Percentiles rank a stretch among this genome's conserved stretches.
Evolutionary conservation across 1,140 invertebrate species (phyloP).

Genomic region (Meteorus sp.): DNA sequence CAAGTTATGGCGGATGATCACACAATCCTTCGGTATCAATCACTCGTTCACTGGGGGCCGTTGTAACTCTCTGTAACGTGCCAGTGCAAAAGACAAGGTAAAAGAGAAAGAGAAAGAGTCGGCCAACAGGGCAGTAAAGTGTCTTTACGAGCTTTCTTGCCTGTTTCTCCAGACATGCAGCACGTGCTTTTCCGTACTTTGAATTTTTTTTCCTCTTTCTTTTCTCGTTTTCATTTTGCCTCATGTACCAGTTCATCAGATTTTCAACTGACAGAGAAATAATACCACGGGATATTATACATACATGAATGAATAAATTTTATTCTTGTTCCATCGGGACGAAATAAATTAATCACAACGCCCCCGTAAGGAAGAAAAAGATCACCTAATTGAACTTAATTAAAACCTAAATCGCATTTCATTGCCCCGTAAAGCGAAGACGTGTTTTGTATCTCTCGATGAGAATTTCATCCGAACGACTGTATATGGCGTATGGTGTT

Average conservation of each 20-base stretch:
- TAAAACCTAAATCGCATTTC: slow-evolving; percentile 51
- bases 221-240: slow-evolving; percentile 27
- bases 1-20: slow-evolving; percentile 48
- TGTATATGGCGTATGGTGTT: too few species aligned
- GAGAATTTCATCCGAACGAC: slow-evolving; percentile 10
- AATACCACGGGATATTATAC: too few species aligned
- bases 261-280: neutral
- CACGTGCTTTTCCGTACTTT: slow-evolving; percentile 23
- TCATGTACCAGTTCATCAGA: slow-evolving; percentile 10
- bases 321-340: too few species aligned
- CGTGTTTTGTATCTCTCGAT: slow-evolving; percentile 38
- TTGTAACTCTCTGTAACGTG: slow-evolving; percentile 37
- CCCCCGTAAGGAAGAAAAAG: too few species aligned
- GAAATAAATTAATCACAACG: too few species aligned
- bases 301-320: neutral
- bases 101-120: slow-evolving; percentile 21
- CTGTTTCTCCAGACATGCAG: slow-evolving; percentile 33
- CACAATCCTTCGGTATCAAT: slow-evolving; percentile 53
- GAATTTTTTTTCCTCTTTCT: slow-evolving; percentile 18
- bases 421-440: slow-evolving; percentile 45
- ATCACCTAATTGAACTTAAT: slow-evolving; percentile 42
- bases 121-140: slow-evolving; percentile 40
- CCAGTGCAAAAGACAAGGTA: too few species aligned
- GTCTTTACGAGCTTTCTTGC: slow-evolving; percentile 50
- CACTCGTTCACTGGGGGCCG: slow-evolving; percentile 35